Base-by-base conservation (phyloP, 2,888 invertebrate genomes). In the Julus scanicus region DNA sequence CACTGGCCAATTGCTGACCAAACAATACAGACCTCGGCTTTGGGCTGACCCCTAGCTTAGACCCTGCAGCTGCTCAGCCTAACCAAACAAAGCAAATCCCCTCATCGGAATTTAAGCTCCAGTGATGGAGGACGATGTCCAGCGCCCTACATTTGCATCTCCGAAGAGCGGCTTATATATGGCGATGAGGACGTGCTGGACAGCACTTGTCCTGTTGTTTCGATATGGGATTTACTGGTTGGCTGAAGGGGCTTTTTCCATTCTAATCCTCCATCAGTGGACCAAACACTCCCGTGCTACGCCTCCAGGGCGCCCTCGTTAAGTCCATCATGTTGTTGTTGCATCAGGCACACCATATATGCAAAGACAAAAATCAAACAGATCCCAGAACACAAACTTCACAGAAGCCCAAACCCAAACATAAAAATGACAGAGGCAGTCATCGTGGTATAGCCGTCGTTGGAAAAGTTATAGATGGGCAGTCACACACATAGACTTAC, bases 311-410 rank as follows among this genome's bases (percentile, higher is more conserved):
- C 20, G 80, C 37, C 1, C 80, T 80, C 80, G 29, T 80, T 80
- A 80, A 9, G 80, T 11, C 5, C 80, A 2, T 9, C 1, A 37
- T 71, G 20, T n/a, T n/a, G 8, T 9, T 11, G 37, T 80, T 80
- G 37, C 37, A 80, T 29, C 37, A 37, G 13, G 37, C 80, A 2
- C 37, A 11, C 4, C 11, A 37, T 80, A 2, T 80, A 80, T 80
- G 80, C 80, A 80, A 80, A 80, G 80, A 80, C 80, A 29, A 80
- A 80, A 80, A 80, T 80, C 80, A 80, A 80, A 80, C 29, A 80
- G 80, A 80, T 37, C 37, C 80, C 20, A 80, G 20, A 29, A 63
- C 63, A 63, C 63, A 37, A 37, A 80, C 37, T 80, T 80, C 29
- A 37, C 37, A 13, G 80, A 37, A 80, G 29, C 80, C 13, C 8